These are phyloP conservation scores for Poecile atricapillus DNA, from an alignment of 2,113 vertebrate species.

Conservation along the genomic window DNA sequence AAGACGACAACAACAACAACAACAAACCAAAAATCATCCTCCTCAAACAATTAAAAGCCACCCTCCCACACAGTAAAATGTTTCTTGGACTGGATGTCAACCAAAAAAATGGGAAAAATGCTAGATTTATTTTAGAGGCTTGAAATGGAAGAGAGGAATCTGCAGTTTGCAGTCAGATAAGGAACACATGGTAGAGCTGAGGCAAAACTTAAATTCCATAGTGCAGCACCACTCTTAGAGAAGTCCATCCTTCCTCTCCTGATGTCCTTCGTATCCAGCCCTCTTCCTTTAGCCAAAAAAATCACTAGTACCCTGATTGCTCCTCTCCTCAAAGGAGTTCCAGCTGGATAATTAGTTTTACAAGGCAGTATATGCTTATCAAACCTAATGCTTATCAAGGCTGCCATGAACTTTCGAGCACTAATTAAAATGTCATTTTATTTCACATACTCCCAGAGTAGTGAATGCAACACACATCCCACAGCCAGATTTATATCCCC, in stretches of 20 bases:
- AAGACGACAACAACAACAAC: background rate
- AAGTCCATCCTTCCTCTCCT: background rate
- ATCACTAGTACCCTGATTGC: background rate
- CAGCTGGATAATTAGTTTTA: background rate
- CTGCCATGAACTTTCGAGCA: background rate
- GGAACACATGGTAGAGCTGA: background rate
- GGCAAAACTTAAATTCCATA: background rate
- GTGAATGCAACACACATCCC: accelerated
- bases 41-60: background rate
- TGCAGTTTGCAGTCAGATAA: background rate
- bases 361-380: background rate
- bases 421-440: background rate
- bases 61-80: background rate
- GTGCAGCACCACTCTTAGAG: background rate
- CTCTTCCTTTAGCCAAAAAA: background rate
- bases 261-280: background rate
- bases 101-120: background rate
- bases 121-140: background rate
- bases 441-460: background rate
- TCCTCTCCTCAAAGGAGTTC: background rate
- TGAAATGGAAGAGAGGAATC: background rate
- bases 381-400: background rate
- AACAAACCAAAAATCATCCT: background rate
- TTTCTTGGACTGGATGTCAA: background rate
- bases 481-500: background rate